phyloP scores from a whole-genome alignment of 2,888 invertebrate genomes.

The Sarcophaga variegata region DNA sequence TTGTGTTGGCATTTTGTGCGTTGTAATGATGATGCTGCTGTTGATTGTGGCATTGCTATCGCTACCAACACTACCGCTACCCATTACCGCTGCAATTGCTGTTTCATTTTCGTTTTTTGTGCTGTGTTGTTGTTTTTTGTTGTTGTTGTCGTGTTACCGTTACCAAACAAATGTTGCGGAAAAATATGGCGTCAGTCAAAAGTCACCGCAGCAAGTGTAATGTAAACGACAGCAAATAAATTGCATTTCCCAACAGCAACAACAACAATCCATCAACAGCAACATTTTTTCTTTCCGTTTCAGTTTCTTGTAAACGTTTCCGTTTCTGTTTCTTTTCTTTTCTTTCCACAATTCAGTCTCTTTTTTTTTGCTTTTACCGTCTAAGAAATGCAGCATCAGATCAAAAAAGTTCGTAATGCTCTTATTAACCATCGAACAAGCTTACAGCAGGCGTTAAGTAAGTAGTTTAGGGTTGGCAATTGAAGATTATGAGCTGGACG shows the following conservation, averaged over 20 bases:
- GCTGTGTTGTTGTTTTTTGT: neutral
- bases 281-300: slow-evolving; percentile 20
- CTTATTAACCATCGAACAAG: no score
- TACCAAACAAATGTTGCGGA: slow-evolving; percentile 76
- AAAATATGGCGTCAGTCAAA: slow-evolving; percentile 80
- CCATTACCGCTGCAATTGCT: neutral
- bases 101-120: neutral
- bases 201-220: slow-evolving; percentile 78
- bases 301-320: neutral
- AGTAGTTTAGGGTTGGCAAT: no score
- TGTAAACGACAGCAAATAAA: slow-evolving; percentile 79
- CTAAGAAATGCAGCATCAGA: slow-evolving; percentile 28
- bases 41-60: neutral
- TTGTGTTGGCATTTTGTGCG: neutral
- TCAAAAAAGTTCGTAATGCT: slow-evolving; percentile 43
- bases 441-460: no score
- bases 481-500: no score
- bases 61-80: no score
- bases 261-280: slow-evolving; percentile 20
- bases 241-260: slow-evolving; percentile 75
- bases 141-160: slow-evolving; percentile 46
- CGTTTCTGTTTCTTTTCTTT: neutral
- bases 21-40: slow-evolving; percentile 37
- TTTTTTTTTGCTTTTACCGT: neutral
- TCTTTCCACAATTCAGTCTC: neutral